phyloP scores from a whole-genome alignment of 2,888 invertebrate species.

The Empis livida region DNA sequence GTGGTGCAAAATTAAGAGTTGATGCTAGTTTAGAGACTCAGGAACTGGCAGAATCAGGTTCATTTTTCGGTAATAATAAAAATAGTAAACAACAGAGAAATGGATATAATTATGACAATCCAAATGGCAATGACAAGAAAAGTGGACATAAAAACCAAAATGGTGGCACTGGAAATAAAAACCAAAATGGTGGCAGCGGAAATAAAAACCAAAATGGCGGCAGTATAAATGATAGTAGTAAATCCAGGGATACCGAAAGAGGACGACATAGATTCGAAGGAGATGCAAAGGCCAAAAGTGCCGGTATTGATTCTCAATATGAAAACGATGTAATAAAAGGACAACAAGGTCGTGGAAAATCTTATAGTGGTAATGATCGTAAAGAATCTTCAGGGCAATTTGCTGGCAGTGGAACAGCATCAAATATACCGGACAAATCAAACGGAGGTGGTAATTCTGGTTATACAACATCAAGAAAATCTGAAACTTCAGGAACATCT shows the following conservation, averaged over 20 bases:
- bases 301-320: slow-evolving; percentile 5
- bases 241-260: not conserved
- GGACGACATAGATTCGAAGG: no score
- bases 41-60: slow-evolving; percentile 56
- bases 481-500: slow-evolving; percentile 29
- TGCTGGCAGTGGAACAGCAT: not conserved
- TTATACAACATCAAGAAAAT: slow-evolving; percentile 27
- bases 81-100: slow-evolving; percentile 28
- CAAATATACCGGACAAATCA: not conserved
- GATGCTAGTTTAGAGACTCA: slow-evolving; percentile 43
- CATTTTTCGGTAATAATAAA: slow-evolving; percentile 39
- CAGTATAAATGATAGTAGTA: not conserved
- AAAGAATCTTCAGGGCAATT: not conserved
- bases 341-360: slow-evolving; percentile 6
- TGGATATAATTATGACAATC: slow-evolving; percentile 20
- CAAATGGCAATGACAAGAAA: slow-evolving; percentile 12
- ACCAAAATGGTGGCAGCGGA: no score
- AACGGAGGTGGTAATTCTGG: slow-evolving; percentile 15
- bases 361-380: slow-evolving; percentile 1
- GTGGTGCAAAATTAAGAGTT: slow-evolving; percentile 12
- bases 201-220: not conserved
- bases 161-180: no score
- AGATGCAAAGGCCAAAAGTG: not conserved
- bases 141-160: no score
- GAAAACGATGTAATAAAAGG: not conserved